Conservation (phyloP, 2,113 vertebrate genomes). For the Hippoglossus stenolepis region DNA sequence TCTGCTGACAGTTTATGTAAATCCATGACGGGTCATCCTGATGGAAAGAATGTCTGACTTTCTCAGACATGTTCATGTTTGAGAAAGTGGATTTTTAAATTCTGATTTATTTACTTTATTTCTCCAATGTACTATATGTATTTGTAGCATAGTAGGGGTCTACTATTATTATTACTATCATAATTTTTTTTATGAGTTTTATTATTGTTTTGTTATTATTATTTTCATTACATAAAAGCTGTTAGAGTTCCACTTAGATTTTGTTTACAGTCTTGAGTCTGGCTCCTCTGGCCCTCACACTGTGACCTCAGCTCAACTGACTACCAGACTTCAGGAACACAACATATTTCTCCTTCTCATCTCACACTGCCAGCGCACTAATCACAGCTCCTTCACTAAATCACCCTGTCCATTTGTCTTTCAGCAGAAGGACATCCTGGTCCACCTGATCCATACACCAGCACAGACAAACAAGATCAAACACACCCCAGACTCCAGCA, state of each 20-base stretch:
- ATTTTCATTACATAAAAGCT: too few relatives aligned
- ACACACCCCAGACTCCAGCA: neutral
- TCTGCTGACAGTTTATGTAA: conserved; percentile 25
- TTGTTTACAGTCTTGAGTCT: neutral
- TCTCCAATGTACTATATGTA: too few relatives aligned
- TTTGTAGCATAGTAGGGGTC: too few relatives aligned
- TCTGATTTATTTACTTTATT: too few relatives aligned
- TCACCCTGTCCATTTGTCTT: neutral
- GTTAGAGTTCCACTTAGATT: neutral
- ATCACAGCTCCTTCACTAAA: neutral
- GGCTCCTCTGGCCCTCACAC: neutral
- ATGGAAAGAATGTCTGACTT: neutral
- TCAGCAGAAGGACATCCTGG: neutral
- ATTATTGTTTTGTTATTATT: too few relatives aligned
- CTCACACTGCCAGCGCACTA: neutral
- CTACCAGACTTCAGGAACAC: neutral
- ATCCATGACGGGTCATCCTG: neutral
- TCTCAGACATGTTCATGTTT: neutral
- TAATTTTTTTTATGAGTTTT: too few relatives aligned
- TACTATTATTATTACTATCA: too few relatives aligned
- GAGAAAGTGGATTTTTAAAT: neutral
- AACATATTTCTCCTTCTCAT: neutral
- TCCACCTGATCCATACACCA: conserved; percentile 5
- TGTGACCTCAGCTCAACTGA: neutral
- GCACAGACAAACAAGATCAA: neutral